A percentile compares a stretch with the other conserved stretches of the same genome.
Conservation (phyloP, 2,888 invertebrate genomes). For the Trichopoda pennipes region DNA sequence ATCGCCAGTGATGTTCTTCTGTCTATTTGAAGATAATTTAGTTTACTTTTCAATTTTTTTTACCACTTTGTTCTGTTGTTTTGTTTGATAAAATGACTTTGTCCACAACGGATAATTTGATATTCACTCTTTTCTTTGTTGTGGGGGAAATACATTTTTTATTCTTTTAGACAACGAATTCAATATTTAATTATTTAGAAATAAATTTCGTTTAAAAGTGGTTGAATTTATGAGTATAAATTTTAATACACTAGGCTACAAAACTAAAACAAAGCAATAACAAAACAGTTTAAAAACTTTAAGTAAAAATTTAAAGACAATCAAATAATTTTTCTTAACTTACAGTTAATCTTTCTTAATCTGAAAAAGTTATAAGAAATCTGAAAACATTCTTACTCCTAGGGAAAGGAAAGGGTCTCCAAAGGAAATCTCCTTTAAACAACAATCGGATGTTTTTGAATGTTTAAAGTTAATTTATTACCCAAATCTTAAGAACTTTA, state of each 20-base stretch:
- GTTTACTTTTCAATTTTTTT: slow-evolving; percentile 50
- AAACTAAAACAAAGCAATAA: too few species aligned
- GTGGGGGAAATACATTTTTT: slow-evolving; percentile 6
- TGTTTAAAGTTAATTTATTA: too few species aligned
- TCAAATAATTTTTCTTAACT: too few species aligned
- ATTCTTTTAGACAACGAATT: slow-evolving; percentile 39
- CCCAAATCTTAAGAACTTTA: too few species aligned
- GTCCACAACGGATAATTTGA: slow-evolving; percentile 78
- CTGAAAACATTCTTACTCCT: too few species aligned
- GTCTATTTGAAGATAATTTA: slow-evolving; percentile 59
- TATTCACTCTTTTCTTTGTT: slow-evolving; percentile 72
- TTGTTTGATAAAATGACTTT: slow-evolving; percentile 69
- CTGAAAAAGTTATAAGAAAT: too few species aligned
- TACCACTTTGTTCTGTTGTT: slow-evolving; percentile 37
- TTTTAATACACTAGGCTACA: not conserved
- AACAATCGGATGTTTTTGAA: too few species aligned
- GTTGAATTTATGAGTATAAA: slow-evolving; percentile 12
- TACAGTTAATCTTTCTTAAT: too few species aligned
- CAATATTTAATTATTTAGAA: slow-evolving; percentile 36
- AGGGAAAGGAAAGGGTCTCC: too few species aligned
- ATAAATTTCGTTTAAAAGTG: not conserved
- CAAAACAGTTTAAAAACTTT: too few species aligned
- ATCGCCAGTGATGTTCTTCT: slow-evolving; percentile 28
- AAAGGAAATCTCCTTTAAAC: too few species aligned
- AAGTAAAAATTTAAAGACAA: too few species aligned